Base-by-base conservation (phyloP, 2,888 invertebrate genomes). In the Lithosia quadra region DNA sequence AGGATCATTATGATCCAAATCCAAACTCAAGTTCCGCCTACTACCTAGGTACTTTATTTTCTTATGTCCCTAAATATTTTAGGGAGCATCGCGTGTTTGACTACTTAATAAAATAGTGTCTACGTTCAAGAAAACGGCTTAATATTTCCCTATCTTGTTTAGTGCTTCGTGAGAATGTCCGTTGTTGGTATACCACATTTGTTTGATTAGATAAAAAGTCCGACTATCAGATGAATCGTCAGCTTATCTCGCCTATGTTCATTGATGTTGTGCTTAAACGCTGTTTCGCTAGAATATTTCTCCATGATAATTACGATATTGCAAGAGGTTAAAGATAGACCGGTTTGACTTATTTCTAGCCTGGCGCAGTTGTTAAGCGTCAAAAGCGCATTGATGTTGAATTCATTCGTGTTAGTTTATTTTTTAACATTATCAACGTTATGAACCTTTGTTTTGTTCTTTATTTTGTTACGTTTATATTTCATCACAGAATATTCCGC, bases 301-400 rank as follows among this genome's bases (percentile, higher is more conserved):
- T 74, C 67, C 73, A 75, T 75, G 76, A 74, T 79, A 57, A 58
- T 33, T 74, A 67, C 62, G 66, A 82, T 85, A 85, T 84, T 78
- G 84, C 86, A 90, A 88, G 82, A 84, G 84, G 84, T 86, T 86
- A 87, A 82, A 86, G 77, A 83, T 83, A 86, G 82, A 86, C 85
- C 84, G 85, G 87, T 82, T 85, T 77, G 76, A 71, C 76, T 80
- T 72, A 75, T 69, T 28, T 71, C 71, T 77, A 68, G 62, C 68
- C 55, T 53, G 61, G 28, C 72, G 75, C 77, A 79, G 76, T 77
- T 71, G 78, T 81, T 77, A 75, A n/a, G n/a, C 49, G 49, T 49
- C 49, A n/a, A 49, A 49, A 49, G 49, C 8, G n/a, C 49, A n/a
- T n/a, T n/a, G n/a, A 83, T 83, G 9, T 83, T 80, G 84, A 82